Evolutionary conservation across 92 coral and sea anemone species (phyloP).

Genomic region (Isaurus tuberculatus): DNA sequence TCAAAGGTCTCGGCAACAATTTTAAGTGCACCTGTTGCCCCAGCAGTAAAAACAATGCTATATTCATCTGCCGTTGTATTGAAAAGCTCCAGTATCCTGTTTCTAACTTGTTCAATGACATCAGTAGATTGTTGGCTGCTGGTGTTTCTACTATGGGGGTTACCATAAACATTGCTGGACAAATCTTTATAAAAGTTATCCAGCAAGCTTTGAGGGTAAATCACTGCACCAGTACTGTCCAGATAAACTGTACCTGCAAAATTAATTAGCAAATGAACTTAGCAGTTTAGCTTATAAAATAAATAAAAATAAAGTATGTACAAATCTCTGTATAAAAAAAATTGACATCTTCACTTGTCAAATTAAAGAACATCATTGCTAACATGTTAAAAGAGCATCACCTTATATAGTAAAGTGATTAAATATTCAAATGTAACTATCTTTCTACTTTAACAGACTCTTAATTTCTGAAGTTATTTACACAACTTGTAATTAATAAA

Average conservation of each 20-base stretch:
- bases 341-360: no score
- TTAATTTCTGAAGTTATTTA: no score
- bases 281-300: background rate
- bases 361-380: no score
- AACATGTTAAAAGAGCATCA: no score
- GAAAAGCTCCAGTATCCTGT: conserved; percentile 77
- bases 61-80: conserved; percentile 80
- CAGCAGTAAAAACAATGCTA: conserved; percentile 89
- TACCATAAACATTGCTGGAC: conserved; percentile 81
- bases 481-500: no score
- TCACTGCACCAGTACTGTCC: conserved; percentile 88
- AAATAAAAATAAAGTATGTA: background rate
- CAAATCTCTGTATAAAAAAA: no score
- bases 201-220: conserved; percentile 84
- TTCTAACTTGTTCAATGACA: conserved; percentile 78
- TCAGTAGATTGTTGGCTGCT: conserved; percentile 85
- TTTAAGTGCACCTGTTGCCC: conserved; percentile 85
- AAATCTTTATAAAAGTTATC: conserved; percentile 69
- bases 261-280: background rate
- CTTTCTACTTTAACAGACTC: no score
- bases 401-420: no score
- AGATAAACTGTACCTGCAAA: conserved; percentile 79
- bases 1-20: conserved; percentile 84
- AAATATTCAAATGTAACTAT: no score
- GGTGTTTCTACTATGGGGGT: conserved; percentile 91